Evolutionary conservation across 1,140 invertebrate species (phyloP).

Genomic region (Lepidurus apus): DNA sequence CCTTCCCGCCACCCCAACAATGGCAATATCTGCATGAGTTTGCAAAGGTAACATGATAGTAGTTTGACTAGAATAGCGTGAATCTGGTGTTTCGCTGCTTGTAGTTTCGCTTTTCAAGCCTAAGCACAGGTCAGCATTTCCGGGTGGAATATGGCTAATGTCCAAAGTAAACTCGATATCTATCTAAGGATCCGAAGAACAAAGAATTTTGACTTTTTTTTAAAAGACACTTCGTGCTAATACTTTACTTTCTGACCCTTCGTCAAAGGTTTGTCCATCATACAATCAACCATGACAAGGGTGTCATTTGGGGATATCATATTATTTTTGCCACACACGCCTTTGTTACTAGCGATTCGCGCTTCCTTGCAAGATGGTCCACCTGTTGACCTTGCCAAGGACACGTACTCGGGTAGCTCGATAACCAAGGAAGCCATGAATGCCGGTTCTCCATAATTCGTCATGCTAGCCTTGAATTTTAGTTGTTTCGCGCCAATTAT

Average conservation of each 20-base stretch:
- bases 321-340: not conserved
- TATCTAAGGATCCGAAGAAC: not conserved
- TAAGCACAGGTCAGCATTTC: not conserved
- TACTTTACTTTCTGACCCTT: not conserved
- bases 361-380: not conserved
- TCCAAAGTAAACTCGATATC: constrained; percentile 24
- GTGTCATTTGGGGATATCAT: not conserved
- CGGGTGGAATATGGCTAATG: not conserved
- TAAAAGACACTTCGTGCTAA: not conserved
- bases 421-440: constrained; percentile 36
- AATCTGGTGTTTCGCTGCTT: not conserved
- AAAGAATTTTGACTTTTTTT: not conserved
- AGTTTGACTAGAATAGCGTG: not conserved
- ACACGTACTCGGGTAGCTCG: constrained; percentile 31
- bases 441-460: constrained; percentile 37
- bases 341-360: not conserved
- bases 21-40: constrained; percentile 26
- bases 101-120: not conserved
- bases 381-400: not conserved
- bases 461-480: constrained; percentile 35
- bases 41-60: not conserved
- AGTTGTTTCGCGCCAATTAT: constrained; percentile 34
- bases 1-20: not conserved
- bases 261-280: not conserved
- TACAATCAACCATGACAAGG: not conserved